Conservation (phyloP, 2,888 invertebrate species). For the Temnothorax rugatulus region DNA sequence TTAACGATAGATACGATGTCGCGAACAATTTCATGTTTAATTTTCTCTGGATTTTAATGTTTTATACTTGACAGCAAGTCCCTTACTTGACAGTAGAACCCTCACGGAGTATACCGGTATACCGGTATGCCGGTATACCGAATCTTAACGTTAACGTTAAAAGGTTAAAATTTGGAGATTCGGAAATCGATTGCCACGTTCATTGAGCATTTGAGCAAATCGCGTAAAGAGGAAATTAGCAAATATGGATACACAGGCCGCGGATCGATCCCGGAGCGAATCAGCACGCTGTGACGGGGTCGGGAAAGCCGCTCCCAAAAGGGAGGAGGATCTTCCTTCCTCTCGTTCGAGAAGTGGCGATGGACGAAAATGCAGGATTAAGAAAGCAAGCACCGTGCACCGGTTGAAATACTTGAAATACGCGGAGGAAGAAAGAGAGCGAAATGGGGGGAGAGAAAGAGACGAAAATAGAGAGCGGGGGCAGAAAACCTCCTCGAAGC, state of each 20-base stretch:
- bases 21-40: neutral
- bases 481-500: conserved; percentile 64
- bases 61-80: neutral
- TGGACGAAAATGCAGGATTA: conserved; percentile 42
- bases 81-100: neutral
- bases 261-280: conserved; percentile 5
- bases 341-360: conserved; percentile 3
- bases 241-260: neutral
- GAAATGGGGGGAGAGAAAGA: neutral
- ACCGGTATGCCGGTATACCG: neutral
- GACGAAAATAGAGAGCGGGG: conserved; percentile 22
- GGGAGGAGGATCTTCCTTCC: conserved; percentile 1
- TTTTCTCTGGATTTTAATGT: neutral
- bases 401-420: conserved; percentile 7
- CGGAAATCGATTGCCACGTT: neutral
- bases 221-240: neutral
- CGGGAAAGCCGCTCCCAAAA: conserved; percentile 46
- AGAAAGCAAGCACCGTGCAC: neutral
- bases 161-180: neutral
- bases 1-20: neutral
- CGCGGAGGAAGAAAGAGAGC: conserved; percentile 2
- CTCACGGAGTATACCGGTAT: neutral
- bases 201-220: neutral
- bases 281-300: neutral
- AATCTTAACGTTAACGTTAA: neutral